Base-by-base conservation (phyloP, 2,113 vertebrate species). In the Bungarus multicinctus region DNA sequence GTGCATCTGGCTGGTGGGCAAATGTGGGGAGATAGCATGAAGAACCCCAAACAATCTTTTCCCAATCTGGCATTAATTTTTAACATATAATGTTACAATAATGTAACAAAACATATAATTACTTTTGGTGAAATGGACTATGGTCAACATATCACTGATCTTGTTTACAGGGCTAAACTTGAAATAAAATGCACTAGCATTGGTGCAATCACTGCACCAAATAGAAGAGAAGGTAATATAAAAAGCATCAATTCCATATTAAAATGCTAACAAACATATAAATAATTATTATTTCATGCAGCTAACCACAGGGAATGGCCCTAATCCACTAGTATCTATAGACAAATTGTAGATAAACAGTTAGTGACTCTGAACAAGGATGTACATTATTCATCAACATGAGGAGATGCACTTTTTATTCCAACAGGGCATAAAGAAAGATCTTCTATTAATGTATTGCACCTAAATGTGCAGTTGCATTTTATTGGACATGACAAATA, bases 1-100 rank as follows among this genome's bases (percentile, higher is more conserved):
- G 94, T 93, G 87, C 93, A 95, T 93, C 39, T 0, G 0, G 94
- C 43, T 74, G 92, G 90, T 94, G 94, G 57, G 95, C 95, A 95
- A 64, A 90, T 91, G 52, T 0, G 0, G 7, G 53, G 20, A 43
- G 18, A 43, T 4, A 43, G 6, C 45, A 43, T 30, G n/a, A n/a
- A 22, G 45, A 14, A 87, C 27, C 27, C 30, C 25, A 55, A 39
- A 27, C 22, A 27, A 58, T 47, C 43, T 50, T 87, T 10, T 50
- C n/a, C 57, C 39, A 87, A 87, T 47, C 27, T 11, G 27, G 53
- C 74, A 27, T 85, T 57, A 57, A 2, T 20, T 54, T 88, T 64
- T 43, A 85, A 92, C n/a, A n/a, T n/a, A n/a, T n/a, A n/a, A n/a
- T n/a, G n/a, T n/a, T n/a, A n/a, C n/a, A n/a, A n/a, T n/a, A n/a